These are phyloP conservation scores for Rambutsinella grinnellia DNA, from an alignment of 2,888 invertebrate species.

Conservation along the genomic window DNA sequence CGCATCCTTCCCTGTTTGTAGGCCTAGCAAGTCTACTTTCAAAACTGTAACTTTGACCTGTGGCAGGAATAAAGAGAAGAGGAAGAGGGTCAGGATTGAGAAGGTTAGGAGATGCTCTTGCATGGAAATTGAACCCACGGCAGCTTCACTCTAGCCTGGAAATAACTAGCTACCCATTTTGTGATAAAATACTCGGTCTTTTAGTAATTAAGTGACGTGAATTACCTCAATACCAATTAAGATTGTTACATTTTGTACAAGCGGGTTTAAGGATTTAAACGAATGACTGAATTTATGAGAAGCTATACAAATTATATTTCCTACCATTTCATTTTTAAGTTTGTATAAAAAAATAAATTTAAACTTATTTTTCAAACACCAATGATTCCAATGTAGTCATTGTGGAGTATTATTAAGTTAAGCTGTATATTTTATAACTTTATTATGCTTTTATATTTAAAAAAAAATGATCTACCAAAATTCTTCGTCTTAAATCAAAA, in stretches of 20 bases:
- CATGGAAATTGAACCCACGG: conserved; percentile 64
- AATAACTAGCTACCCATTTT: neutral
- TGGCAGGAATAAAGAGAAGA: conserved; percentile 56
- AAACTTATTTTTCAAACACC: conserved; percentile 15
- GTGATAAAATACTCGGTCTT: neutral
- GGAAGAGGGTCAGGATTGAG: conserved; percentile 60
- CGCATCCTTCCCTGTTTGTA: conserved; percentile 63
- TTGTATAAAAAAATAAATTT: neutral
- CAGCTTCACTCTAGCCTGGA: conserved; percentile 36
- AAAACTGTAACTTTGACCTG: conserved; percentile 62
- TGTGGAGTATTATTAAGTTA: conserved; percentile 54
- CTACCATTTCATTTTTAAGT: conserved; percentile 15
- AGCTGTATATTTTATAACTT: conserved; percentile 9
- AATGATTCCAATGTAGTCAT: conserved; percentile 49
- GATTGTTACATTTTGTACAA: too few relatives aligned
- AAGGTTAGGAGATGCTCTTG: conserved; percentile 64
- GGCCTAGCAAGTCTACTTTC: conserved; percentile 61
- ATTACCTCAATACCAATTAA: conserved; percentile 26
- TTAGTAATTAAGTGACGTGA: neutral
- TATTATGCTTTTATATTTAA: neutral
- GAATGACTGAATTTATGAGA: conserved; percentile 10
- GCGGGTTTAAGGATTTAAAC: too few relatives aligned
- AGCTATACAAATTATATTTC: neutral
- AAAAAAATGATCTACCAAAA: neutral
- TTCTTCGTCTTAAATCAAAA: neutral